Base-by-base conservation (phyloP, 2,888 invertebrate species). In the Halocaridina rubra region DNA sequence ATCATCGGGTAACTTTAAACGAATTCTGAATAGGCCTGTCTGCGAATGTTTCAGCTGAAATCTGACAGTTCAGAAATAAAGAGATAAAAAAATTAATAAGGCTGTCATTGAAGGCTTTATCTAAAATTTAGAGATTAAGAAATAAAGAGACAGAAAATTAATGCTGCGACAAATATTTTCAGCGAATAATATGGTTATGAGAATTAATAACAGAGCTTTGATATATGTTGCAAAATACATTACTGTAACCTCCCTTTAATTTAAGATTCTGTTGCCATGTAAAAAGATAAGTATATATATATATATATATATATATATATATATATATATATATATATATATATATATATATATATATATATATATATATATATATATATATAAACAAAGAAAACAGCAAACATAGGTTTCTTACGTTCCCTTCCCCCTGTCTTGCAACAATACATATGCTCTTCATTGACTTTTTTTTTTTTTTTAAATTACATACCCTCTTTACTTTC, bases 1-100 rank as follows among this genome's bases (percentile, higher is more conserved):
- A 64, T 93, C 94, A 89, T 92, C 91, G 0, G 94, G 94, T 77
- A 95, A 91, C 89, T 92, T 92, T 87, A 94, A 94, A 89, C 93
- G 93, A 90, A 95, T 95, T 90, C 96, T 95, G 90, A 96, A 96
- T 19, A 96, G 93, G 89, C 93, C 94, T 89, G 95, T 96, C 0
- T 96, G 72, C 0, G 79, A 96, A 27, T 87, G 86, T 0, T 93
- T 93, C n/a, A 90, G 90, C 76, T 88, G 89, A 77, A 89, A 90
- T 88, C 90, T 90, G n/a, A n/a, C n/a, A 46, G 46, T 1, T 10
- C 46, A 46, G 1, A 46, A 64, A 22, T 16, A 61, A 5, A 22
- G 30, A 69, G 30, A 19, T 19, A 69, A 30, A 30, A 30, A 5
- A 19, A 13, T 16, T 2, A 30, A 30, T 30, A 29, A 29, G 22